Evolutionary conservation across 2,797 vertebrate species (phyloP).

Genomic region (Rousettus madagascariensis): DNA sequence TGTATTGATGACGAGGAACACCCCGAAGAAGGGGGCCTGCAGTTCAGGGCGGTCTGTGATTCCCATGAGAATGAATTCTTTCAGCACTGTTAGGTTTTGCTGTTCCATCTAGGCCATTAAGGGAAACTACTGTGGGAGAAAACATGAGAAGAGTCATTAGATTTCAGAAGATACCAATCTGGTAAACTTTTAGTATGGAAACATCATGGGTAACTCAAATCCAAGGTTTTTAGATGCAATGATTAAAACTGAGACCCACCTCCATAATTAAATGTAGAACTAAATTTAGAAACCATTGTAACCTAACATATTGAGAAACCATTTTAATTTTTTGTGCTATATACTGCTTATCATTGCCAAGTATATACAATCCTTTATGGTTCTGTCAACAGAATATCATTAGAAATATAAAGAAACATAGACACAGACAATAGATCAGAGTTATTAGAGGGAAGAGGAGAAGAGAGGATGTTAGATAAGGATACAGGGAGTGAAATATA

Average conservation of each 20-base stretch:
- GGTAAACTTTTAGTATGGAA: not conserved
- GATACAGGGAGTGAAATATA: too few species aligned
- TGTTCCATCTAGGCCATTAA: not conserved
- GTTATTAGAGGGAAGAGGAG: too few species aligned
- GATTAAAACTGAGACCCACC: not conserved
- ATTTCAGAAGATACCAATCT: not conserved
- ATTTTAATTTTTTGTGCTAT: not conserved
- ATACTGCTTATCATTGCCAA: not conserved
- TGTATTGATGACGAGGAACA: conserved; percentile 45
- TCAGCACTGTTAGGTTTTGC: not conserved
- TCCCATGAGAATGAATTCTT: conserved; percentile 63
- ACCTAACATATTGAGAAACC: accelerated
- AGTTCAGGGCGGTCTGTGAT: conserved; percentile 10
- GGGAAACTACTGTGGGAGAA: not conserved
- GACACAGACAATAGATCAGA: too few species aligned
- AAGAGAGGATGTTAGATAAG: too few species aligned
- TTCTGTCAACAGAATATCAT: not conserved
- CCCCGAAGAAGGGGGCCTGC: conserved; percentile 21
- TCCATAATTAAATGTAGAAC: not conserved
- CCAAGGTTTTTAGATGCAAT: not conserved
- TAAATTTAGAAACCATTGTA: not conserved
- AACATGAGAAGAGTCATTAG: not conserved
- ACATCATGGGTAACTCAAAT: not conserved
- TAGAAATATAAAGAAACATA: not conserved
- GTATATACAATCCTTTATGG: not conserved